Evolutionary conservation across 2,113 vertebrate genomes (phyloP).

Genomic region (Cottus gobio): DNA sequence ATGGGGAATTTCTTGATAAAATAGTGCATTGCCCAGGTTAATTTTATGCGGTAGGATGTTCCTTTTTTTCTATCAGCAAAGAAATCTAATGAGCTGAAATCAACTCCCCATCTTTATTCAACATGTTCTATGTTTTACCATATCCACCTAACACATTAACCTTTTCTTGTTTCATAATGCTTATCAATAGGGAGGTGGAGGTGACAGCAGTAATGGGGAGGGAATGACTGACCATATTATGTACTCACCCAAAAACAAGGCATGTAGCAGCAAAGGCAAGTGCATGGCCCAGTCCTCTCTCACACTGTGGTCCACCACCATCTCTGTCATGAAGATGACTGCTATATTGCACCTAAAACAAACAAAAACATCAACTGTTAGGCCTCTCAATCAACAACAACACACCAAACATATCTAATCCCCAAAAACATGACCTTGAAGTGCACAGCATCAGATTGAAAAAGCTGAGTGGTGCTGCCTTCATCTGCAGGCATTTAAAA

Average conservation of each 20-base stretch:
- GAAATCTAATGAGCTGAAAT: neutral
- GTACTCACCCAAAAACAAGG: slow-evolving; percentile 92
- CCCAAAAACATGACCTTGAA: neutral
- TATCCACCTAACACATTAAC: neutral
- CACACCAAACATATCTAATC: neutral
- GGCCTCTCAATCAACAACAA: neutral
- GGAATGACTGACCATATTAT: neutral
- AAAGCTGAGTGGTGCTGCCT: neutral
- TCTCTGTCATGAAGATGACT: slow-evolving; percentile 98
- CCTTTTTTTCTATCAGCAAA: neutral
- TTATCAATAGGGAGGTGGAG: neutral
- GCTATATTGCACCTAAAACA: slow-evolving; percentile 93
- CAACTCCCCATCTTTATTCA: neutral
- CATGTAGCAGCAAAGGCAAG: slow-evolving; percentile 92
- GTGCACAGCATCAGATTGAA: neutral
- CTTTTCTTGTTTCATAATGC: neutral
- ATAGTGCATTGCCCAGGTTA: neutral
- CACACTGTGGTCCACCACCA: slow-evolving; percentile 98
- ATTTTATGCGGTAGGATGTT: neutral
- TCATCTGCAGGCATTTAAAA: neutral
- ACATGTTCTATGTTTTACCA: neutral
- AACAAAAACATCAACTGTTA: slow-evolving; percentile 17
- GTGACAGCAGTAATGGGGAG: neutral
- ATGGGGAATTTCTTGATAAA: neutral
- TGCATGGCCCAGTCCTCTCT: slow-evolving; percentile 97